These are phyloP conservation scores for Lepidurus apus DNA, from an alignment of 1,140 invertebrate species.

Conservation along the genomic window DNA sequence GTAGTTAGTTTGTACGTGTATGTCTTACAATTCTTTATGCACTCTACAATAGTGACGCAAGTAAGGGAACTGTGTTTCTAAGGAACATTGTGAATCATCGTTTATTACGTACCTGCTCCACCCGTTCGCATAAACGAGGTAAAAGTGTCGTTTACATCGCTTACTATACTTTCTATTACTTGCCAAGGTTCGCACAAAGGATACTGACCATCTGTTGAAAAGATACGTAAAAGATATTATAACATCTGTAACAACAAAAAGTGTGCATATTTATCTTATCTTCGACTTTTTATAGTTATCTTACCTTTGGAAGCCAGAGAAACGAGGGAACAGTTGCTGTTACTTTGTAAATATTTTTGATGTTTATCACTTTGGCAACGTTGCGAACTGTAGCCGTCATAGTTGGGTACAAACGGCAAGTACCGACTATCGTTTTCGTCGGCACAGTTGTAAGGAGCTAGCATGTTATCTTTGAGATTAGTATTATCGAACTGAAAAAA, in stretches of 20 bases:
- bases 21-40: not conserved
- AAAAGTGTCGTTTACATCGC: not conserved
- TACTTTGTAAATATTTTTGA: not conserved
- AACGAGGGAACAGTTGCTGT: not conserved
- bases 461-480: not conserved
- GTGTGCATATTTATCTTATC: not conserved
- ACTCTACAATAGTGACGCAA: not conserved
- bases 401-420: not conserved
- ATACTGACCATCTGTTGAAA: not conserved
- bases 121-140: not conserved
- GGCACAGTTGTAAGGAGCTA: not conserved
- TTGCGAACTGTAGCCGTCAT: not conserved
- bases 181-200: constrained; percentile 11
- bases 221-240: not conserved
- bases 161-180: not conserved
- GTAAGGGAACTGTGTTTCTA: no score
- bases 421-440: not conserved
- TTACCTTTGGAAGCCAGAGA: not conserved
- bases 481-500: not conserved
- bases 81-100: no score
- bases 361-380: not conserved
- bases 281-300: not conserved
- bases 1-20: not conserved
- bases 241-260: not conserved
- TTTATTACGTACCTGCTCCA: not conserved